Conservation (phyloP, 2,888 invertebrate genomes). For the Galerucella calmariensis region DNA sequence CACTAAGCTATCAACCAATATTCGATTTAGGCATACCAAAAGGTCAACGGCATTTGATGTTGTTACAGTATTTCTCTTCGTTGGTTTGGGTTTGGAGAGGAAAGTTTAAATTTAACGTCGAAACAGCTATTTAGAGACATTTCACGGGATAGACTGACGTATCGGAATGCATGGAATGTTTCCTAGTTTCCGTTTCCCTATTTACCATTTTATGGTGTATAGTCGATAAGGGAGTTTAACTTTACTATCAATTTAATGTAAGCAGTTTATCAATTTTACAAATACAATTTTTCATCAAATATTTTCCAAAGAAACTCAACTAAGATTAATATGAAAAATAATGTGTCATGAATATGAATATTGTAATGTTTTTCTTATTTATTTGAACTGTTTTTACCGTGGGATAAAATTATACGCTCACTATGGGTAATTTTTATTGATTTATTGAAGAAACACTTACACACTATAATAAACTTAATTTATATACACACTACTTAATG, state of each 20-base stretch:
- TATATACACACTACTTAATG: too few relatives aligned
- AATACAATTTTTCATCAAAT: too few relatives aligned
- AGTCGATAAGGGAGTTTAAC: not conserved
- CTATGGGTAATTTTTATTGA: too few relatives aligned
- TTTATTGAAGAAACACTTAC: too few relatives aligned
- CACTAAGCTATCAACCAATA: not conserved
- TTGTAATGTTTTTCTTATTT: too few relatives aligned
- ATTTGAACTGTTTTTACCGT: too few relatives aligned
- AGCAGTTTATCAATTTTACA: not conserved
- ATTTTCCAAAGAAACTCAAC: too few relatives aligned
- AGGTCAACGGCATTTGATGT: constrained; percentile 25
- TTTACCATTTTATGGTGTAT: constrained; percentile 17
- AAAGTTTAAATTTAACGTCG: constrained; percentile 30
- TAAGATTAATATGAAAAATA: too few relatives aligned
- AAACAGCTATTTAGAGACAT: constrained; percentile 34
- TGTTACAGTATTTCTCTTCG: constrained; percentile 10
- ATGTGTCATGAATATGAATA: too few relatives aligned
- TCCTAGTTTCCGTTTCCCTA: constrained; percentile 20
- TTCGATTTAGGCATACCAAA: constrained; percentile 33
- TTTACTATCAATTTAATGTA: not conserved
- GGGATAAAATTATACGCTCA: too few relatives aligned
- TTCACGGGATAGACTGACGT: constrained; percentile 22
- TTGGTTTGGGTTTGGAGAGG: constrained; percentile 13
- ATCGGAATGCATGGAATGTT: constrained; percentile 28
- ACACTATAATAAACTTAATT: too few relatives aligned